A percentile compares a stretch with the other conserved stretches of the same genome.
Conservation (phyloP, 1,140 invertebrate species). For the Sminthurinus signatus region DNA sequence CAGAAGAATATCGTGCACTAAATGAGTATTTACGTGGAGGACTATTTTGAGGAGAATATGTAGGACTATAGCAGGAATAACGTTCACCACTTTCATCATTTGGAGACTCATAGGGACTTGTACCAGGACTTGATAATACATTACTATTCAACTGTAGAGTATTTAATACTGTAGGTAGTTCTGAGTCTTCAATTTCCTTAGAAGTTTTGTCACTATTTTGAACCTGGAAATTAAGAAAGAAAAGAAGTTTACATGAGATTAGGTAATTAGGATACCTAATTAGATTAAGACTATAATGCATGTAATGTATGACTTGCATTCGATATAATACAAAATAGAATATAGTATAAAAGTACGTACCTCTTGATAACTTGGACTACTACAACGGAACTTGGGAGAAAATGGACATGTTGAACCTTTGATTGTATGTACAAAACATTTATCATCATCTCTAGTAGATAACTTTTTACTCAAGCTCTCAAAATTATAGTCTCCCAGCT, state of each 20-base stretch:
- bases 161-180: not conserved
- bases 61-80: not conserved
- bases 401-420: conserved; percentile 1
- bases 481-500: not conserved
- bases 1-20: too few relatives aligned
- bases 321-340: too few relatives aligned
- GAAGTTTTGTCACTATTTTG: not conserved
- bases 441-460: not conserved
- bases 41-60: not conserved
- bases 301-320: too few relatives aligned
- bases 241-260: too few relatives aligned
- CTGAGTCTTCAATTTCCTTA: not conserved
- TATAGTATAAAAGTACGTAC: not conserved
- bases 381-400: conserved; percentile 2
- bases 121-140: not conserved
- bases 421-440: not conserved
- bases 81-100: not conserved
- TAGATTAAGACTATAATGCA: too few relatives aligned
- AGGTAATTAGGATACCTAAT: too few relatives aligned
- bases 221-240: too few relatives aligned
- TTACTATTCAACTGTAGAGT: not conserved
- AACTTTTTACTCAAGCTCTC: not conserved
- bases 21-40: not conserved
- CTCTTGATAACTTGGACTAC: not conserved
- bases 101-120: not conserved